Conservation (phyloP, 2,888 invertebrate species). For the Neria commutata region DNA sequence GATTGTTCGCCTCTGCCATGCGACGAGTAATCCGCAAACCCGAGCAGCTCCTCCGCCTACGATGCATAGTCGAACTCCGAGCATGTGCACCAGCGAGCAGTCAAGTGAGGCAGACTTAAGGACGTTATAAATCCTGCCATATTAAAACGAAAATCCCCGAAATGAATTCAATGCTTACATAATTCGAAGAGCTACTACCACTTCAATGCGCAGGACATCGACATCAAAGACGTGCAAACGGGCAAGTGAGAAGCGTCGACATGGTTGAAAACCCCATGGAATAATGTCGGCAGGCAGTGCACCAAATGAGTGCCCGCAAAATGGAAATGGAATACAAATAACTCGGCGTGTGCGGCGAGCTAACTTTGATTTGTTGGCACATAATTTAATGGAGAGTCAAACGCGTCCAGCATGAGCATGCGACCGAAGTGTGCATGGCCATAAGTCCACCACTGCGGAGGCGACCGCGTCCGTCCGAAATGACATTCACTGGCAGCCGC, state of each 20-base stretch:
- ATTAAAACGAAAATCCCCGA: slow-evolving; percentile 36
- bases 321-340: background rate
- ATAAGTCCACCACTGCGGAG: background rate
- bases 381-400: slow-evolving; percentile 16
- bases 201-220: background rate
- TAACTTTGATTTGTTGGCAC: slow-evolving; percentile 22
- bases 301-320: background rate
- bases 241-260: background rate
- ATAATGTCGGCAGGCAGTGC: background rate
- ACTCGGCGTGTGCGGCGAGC: slow-evolving; percentile 5
- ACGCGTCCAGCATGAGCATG: background rate
- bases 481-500: background rate
- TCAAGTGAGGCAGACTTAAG: slow-evolving; percentile 18
- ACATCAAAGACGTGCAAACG: background rate
- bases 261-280: background rate
- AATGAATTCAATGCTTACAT: slow-evolving; percentile 34
- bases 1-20: slow-evolving; percentile 30
- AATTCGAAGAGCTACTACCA: background rate
- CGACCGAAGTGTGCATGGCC: background rate
- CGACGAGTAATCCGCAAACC: too few species aligned
- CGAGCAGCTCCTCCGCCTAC: too few species aligned
- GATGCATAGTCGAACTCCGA: too few species aligned
- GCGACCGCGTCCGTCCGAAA: background rate
- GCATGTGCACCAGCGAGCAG: too few species aligned
- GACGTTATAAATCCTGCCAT: slow-evolving; percentile 38